Evolutionary conservation across 2,113 vertebrate species (phyloP).

Genomic region (Gobius niger): DNA sequence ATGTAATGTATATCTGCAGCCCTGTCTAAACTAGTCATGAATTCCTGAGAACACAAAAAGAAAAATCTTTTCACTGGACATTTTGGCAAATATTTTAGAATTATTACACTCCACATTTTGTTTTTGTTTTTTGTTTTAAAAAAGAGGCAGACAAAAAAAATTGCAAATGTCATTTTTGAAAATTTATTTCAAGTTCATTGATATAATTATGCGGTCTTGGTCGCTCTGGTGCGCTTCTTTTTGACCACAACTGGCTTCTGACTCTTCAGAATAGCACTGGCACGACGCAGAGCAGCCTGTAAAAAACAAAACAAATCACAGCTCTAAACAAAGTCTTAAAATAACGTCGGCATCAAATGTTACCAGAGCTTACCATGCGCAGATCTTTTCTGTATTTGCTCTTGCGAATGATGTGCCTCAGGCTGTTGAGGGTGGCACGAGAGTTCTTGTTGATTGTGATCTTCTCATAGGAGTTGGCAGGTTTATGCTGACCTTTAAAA

Average conservation of each 20-base stretch:
- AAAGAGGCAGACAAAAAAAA: constrained; percentile 1
- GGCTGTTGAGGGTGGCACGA: constrained; percentile 85
- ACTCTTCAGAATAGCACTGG: constrained; percentile 88
- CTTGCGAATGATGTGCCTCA: constrained; percentile 90
- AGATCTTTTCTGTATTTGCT: constrained; percentile 89
- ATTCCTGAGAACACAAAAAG: too few relatives aligned
- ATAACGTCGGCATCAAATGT: not conserved
- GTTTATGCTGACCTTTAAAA: constrained; percentile 84
- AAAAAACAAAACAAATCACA: not conserved
- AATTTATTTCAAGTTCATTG: constrained; percentile 66
- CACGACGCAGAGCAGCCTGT: constrained; percentile 87
- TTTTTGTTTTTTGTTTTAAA: too few relatives aligned
- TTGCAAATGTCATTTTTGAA: constrained; percentile 8
- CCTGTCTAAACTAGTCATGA: too few relatives aligned
- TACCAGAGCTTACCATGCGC: constrained; percentile 80
- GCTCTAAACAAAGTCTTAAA: not conserved
- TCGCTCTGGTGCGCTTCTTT: constrained; percentile 85
- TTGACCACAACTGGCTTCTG: constrained; percentile 92
- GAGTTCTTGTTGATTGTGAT: constrained; percentile 92
- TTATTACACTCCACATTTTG: not conserved
- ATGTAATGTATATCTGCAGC: too few relatives aligned
- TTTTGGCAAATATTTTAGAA: not conserved
- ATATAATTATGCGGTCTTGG: constrained; percentile 82
- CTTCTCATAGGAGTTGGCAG: constrained; percentile 80
- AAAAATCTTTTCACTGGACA: too few relatives aligned